Percentiles rank a stretch among this genome's conserved stretches.
These are phyloP conservation scores for Tetrax tetrax DNA, from an alignment of 2,113 vertebrate genomes.

Conservation along the genomic window DNA sequence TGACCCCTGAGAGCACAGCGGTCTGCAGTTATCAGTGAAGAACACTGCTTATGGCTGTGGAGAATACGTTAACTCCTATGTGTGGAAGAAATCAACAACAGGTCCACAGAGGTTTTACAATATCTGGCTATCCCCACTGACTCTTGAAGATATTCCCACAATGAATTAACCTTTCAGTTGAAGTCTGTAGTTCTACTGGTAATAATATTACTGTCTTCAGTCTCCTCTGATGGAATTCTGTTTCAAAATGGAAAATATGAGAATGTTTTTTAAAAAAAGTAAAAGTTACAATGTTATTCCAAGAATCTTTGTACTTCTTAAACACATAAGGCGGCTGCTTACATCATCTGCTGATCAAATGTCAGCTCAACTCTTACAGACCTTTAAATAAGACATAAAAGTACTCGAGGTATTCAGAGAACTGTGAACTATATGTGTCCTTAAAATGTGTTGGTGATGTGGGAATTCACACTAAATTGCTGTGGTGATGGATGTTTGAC, in stretches of 20 bases:
- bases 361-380: background rate
- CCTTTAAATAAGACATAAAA: background rate
- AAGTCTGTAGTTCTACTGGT: background rate
- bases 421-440: background rate
- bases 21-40: background rate
- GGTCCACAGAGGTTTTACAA: background rate
- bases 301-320: slow-evolving; percentile 10
- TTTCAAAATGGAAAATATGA: background rate
- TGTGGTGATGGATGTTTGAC: background rate
- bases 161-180: background rate
- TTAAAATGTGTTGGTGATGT: background rate
- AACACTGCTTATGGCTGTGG: background rate
- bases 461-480: background rate
- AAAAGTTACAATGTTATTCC: background rate
- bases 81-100: background rate
- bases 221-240: background rate
- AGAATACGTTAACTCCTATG: background rate
- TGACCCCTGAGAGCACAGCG: background rate
- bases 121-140: background rate
- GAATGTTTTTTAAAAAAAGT: slow-evolving; percentile 1
- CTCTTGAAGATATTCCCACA: background rate
- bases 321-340: slow-evolving; percentile 2
- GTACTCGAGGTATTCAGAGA: background rate
- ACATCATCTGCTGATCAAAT: background rate
- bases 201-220: background rate